These are phyloP conservation scores for Troides aeacus DNA, from an alignment of 2,888 invertebrate genomes.

Conservation along the genomic window DNA sequence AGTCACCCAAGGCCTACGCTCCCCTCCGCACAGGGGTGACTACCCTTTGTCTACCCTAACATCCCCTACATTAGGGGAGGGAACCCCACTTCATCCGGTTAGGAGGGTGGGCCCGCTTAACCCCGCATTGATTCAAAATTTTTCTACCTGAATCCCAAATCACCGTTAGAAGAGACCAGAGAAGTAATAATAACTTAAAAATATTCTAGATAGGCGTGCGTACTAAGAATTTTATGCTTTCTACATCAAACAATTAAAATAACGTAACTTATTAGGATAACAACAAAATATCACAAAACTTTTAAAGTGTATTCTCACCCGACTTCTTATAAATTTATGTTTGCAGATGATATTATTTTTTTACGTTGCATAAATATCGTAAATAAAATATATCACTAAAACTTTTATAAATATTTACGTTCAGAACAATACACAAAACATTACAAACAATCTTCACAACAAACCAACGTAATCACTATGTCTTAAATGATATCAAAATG, in stretches of 20 bases:
- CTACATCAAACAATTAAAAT: not conserved
- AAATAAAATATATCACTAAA: not conserved
- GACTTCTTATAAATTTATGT: not conserved
- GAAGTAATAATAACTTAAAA: slow-evolving; percentile 32
- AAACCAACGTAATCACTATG: slow-evolving; percentile 1
- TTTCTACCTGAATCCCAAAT: slow-evolving; percentile 53
- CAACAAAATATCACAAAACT: slow-evolving; percentile 9
- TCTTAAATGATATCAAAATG: slow-evolving; percentile 13
- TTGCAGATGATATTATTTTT: not conserved
- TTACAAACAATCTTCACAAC: slow-evolving; percentile 10
- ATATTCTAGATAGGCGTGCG: slow-evolving; percentile 22
- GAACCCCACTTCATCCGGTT: slow-evolving; percentile 69
- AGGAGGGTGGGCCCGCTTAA: slow-evolving; percentile 68
- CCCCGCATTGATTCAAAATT: slow-evolving; percentile 63
- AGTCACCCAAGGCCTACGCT: slow-evolving; percentile 67
- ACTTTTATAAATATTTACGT: slow-evolving; percentile 30
- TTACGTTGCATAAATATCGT: not conserved
- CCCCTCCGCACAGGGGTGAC: slow-evolving; percentile 75
- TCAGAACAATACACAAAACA: slow-evolving; percentile 20
- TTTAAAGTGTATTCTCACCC: slow-evolving; percentile 7
- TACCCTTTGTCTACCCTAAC: slow-evolving; percentile 76
- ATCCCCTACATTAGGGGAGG: slow-evolving; percentile 74
- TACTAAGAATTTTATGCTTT: not conserved
- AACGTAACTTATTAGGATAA: slow-evolving; percentile 31
- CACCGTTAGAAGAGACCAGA: slow-evolving; percentile 9